Evolutionary conservation across 2,797 vertebrate species (phyloP), one percentile per base, ranked within the genome.

Genomic region (Tiaroga cobitis): DNA sequence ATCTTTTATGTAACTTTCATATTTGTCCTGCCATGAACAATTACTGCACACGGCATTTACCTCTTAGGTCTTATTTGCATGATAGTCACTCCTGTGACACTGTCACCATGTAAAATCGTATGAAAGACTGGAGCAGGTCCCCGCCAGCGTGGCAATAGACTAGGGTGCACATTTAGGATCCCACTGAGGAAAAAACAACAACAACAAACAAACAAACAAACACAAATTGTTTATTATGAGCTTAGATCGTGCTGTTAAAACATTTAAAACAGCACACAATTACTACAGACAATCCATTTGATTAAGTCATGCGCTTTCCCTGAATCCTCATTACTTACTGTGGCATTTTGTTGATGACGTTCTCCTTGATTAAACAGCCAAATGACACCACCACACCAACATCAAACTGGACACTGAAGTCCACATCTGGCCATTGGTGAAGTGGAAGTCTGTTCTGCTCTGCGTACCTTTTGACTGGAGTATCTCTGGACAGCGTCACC

Each of bases 371-470:
- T 68, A 99, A 95, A 80, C 96, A 96, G 19, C 98, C 98, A 61
- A 99, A 99, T 0, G 98, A 99, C 74, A 98, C 98, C 84, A 99
- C 97, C 34, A 99, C 97, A 0, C 97, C 98, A 3, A 99, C 95
- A 24, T 99, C 96, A 79, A 98, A 98, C 10, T 90, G 94, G 21
- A 94, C 93, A 0, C 49, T 85, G 0, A 93, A 86, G 0, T 93
- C 92, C 1, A 95, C 89, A 2, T 93, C 88, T 0, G 98, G 98
- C 98, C 98, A 99, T 51, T 93, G 91, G 4, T 97, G 95, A 8
- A 97, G 56, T 0, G 93, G 92, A 0, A 99, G 95, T 39, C 88
- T 90, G 63, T 96, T 92, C 84, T 95, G 92, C 3, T 86, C 81
- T 1, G 98, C 97, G 10, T 95, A 99, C 8, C 86, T 95, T 84